phyloP scores from a whole-genome alignment of 2,113 vertebrate genomes.

The Varanus komodoensis region DNA sequence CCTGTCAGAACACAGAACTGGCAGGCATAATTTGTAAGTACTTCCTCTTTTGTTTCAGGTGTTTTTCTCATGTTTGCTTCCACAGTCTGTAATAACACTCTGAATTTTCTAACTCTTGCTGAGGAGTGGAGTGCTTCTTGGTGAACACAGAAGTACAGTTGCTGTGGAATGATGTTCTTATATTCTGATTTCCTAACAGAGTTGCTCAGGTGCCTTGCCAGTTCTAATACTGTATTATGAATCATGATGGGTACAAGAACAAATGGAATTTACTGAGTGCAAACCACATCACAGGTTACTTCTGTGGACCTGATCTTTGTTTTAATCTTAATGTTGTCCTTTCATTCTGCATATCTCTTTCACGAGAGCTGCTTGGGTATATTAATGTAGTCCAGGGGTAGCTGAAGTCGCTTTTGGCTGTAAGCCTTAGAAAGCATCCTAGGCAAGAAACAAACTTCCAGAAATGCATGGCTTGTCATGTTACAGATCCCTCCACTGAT shows the following conservation, averaged over 20 bases:
- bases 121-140: not conserved
- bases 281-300: not conserved
- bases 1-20: not conserved
- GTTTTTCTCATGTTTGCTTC: not conserved
- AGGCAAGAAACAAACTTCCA: constrained; percentile 48
- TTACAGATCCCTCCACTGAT: constrained; percentile 23
- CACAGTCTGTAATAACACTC: constrained; percentile 23
- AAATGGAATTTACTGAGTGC: constrained; percentile 25
- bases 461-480: constrained; percentile 22
- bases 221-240: constrained; percentile 9
- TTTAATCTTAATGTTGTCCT: constrained; percentile 12
- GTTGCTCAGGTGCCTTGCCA: not conserved
- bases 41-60: constrained; percentile 20
- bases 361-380: not conserved
- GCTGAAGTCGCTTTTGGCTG: constrained; percentile 38
- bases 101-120: constrained; percentile 27
- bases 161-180: not conserved
- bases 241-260: not conserved
- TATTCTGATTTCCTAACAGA: not conserved
- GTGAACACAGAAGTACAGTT: constrained; percentile 3
- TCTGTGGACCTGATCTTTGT: constrained; percentile 4
- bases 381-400: constrained; percentile 27
- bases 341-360: constrained; percentile 31
- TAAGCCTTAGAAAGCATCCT: constrained; percentile 37
- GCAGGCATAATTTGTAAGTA: not conserved